Base-by-base conservation (phyloP, 2,797 vertebrate genomes). In the Hyperoplus lanceolatus region DNA sequence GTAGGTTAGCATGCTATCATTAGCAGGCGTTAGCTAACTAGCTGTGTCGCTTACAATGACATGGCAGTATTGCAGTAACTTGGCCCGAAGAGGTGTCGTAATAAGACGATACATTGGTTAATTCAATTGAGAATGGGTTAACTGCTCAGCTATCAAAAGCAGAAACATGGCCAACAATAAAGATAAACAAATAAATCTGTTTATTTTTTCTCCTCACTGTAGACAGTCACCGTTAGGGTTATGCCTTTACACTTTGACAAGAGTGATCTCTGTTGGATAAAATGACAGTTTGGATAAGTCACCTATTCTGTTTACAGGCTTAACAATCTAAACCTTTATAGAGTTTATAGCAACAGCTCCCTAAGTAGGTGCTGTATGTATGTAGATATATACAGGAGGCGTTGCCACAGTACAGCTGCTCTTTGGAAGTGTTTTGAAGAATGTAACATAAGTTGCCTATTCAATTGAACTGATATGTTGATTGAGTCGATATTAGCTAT, bases 31-130 rank as follows among this genome's bases (percentile, higher is more conserved):
- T 74, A 73, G 84, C 89, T 74, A 46, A 60, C 58, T 81, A 90
- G 87, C 86, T 11, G 11, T 29, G 51, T 5, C 57, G 82, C 90
- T 80, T 87, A 83, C 88, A 84, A 92, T 95, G 94, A 95, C 94
- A 84, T 82, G 61, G 94, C 94, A 95, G n/a, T 93, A 94, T 92
- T 87, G 73, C 82, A 77, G 68, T 56, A 51, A 65, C 38, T 76
- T 68, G 7, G 53, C 55, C 55, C 65, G 63, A 7, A 29, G 5
- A 46, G 21, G 42, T 61, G 42, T 57, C 12, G 1, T n/a, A n/a
- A 2, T 10, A 29, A 29, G 7, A 4, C 10, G 4, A 6, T 16
- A 8, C 46, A n/a, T 9, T 48, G 2, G 4, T 8, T 36, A 2
- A 43, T 10, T 21, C 6, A 15, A 43, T 1, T 0, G 2, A 39